Evolutionary conservation across 1,140 invertebrate genomes (phyloP).

Genomic region (Drosophila nannoptera): DNA sequence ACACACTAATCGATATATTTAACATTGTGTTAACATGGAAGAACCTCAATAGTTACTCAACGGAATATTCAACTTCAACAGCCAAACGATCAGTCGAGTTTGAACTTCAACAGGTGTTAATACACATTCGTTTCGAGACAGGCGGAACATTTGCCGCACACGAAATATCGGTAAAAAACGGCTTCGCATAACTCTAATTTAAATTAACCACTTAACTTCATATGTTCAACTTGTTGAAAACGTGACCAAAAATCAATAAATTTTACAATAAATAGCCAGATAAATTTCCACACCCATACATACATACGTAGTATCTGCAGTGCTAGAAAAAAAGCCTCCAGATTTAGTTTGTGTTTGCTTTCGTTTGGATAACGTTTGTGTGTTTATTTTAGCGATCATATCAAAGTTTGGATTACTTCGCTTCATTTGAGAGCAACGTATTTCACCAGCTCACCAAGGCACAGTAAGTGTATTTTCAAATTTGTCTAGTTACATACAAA

Average conservation of each 20-base stretch:
- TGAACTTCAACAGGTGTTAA: conserved; percentile 71
- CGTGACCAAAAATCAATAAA: conserved; percentile 26
- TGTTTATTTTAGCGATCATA: conserved; percentile 64
- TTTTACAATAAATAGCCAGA: conserved; percentile 14
- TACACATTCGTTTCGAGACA: conserved; percentile 36
- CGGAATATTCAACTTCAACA: conserved; percentile 21
- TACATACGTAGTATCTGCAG: conserved; percentile 25
- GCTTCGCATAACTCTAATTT: conserved; percentile 12
- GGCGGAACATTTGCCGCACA: conserved; percentile 42
- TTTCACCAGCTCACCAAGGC: conserved; percentile 36
- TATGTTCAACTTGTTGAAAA: conserved; percentile 11
- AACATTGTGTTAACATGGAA: conserved; percentile 10
- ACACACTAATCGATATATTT: neutral
- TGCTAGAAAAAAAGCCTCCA: conserved; percentile 28
- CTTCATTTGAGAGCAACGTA: conserved; percentile 39
- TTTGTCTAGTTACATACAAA: neutral
- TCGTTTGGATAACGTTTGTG: conserved; percentile 54
- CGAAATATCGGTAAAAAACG: conserved; percentile 61
- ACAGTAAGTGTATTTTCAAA: conserved; percentile 47
- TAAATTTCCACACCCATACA: conserved; percentile 11
- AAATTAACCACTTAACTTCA: neutral
- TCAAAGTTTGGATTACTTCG: conserved; percentile 57
- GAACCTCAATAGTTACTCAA: neutral
- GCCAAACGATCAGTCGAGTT: conserved; percentile 56
- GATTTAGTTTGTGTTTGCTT: conserved; percentile 42